These are phyloP conservation scores for Oenanthe melanoleuca DNA, from an alignment of 2,113 vertebrate genomes.

Conservation along the genomic window DNA sequence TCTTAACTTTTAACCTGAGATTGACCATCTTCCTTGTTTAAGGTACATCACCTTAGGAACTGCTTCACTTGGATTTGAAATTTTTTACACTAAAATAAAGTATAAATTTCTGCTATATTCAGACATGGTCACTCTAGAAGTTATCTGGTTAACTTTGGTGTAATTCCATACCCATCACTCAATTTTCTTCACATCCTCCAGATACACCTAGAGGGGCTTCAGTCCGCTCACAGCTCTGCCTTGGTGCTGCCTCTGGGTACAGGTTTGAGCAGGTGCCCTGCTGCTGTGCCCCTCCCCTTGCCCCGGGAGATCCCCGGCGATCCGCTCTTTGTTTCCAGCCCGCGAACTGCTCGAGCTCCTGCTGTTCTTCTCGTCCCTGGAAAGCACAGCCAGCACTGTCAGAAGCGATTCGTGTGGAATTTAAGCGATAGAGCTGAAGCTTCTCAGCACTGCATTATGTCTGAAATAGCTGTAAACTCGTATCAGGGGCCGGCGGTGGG, in stretches of 20 bases:
- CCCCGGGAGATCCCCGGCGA: fast-evolving
- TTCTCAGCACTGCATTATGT: background rate
- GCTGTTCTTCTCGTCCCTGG: background rate
- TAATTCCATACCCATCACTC: background rate
- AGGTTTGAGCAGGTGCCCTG: background rate
- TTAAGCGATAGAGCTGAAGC: background rate
- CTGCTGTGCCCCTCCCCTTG: background rate
- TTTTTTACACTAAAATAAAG: background rate
- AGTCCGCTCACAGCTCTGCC: background rate
- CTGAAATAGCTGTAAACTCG: background rate
- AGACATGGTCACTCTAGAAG: background rate
- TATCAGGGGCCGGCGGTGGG: background rate
- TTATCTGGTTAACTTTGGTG: background rate
- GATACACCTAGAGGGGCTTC: too few relatives aligned
- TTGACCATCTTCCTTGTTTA: background rate
- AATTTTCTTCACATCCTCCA: background rate
- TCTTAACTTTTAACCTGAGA: background rate
- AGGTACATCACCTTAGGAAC: background rate
- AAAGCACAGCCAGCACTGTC: fast-evolving
- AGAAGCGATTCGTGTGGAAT: background rate
- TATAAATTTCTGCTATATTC: background rate
- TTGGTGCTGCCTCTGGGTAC: background rate
- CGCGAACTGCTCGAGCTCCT: fast-evolving
- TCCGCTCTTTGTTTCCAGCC: background rate
- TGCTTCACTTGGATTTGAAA: background rate